Base-by-base conservation (phyloP, 2,888 invertebrate species). In the Masnerella sp. region DNA sequence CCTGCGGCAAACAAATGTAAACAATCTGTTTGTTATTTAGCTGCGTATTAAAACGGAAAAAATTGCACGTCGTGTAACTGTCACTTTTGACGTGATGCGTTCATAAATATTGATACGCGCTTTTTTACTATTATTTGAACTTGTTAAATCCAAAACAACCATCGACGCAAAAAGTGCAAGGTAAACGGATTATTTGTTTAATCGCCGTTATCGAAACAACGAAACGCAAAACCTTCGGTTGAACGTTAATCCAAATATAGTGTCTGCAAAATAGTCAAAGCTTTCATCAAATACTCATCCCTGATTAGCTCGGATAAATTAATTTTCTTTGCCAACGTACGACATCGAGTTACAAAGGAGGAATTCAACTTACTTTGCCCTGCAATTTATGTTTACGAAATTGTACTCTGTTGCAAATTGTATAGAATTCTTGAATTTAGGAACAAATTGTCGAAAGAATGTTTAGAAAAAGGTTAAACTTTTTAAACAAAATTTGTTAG, bases 11-110 rank as follows among this genome's bases (percentile, higher is more conserved):
- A 40, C 17, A 28, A 30, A 30, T 30, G 30, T 47, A 47, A 49
- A 49, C 32, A 34, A 49, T 20, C 12, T 32, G 7, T 36, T 36
- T 14, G 36, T 49, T 34, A 34, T 34, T 49, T 49, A n/a, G 5
- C 32, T 28, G 18, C 14, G 30, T 30, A 15, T 47, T 3, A 25
- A 25, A n/a, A 9, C 12, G n/a, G 18, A 47, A 17, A 43, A 20
- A n/a, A n/a, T n/a, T n/a, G 17, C 17, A 11, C 15, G 45, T 45
- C 45, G 15, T 15, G 28, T 15, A 28, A 8, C 15, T 28, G 45
- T 28, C 45, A 28, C 30, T 30, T 47, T 32, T 47, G 47, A 30
- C 17, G 15, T 17, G 47, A 30, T 47, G 17, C 47, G 18, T 30
- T 47, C 7, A 47, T 30, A 30, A 47, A 30, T 47, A 17, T 47